Conservation (phyloP, 1,140 invertebrate genomes). For the Lineus longissimus region DNA sequence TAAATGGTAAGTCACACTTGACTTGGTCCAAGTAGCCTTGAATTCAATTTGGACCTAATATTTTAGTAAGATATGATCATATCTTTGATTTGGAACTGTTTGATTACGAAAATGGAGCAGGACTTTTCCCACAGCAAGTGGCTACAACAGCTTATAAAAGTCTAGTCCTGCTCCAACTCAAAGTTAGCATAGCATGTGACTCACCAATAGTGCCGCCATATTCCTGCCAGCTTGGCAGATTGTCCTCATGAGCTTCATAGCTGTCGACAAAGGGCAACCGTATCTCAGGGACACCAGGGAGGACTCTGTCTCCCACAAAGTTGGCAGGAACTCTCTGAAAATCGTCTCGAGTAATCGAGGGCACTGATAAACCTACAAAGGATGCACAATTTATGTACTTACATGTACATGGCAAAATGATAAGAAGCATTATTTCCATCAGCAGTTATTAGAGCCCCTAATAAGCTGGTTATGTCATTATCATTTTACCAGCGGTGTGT, state of each 20-base stretch:
- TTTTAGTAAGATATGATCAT: no score
- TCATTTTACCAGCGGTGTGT: no score
- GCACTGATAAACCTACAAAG: conserved; percentile 13
- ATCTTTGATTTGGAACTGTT: no score
- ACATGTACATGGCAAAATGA: not conserved
- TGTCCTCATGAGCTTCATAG: conserved; percentile 50
- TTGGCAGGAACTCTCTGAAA: conserved; percentile 46
- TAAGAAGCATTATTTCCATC: conserved; percentile 15
- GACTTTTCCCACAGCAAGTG: no score
- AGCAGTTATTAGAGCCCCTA: no score
- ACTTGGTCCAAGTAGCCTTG: no score
- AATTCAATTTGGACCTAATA: no score
- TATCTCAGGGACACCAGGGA: conserved; percentile 24
- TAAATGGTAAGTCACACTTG: no score
- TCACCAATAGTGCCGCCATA: conserved; percentile 44
- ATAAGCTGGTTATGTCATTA: no score
- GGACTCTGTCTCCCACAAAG: conserved; percentile 22
- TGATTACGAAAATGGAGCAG: no score
- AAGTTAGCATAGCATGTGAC: conserved; percentile 17
- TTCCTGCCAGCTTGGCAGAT: conserved; percentile 47
- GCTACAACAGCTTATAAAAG: no score
- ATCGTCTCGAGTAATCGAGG: conserved; percentile 30
- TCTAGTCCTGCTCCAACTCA: not conserved
- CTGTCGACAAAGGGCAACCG: conserved; percentile 42
- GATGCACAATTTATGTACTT: not conserved